Evolutionary conservation across 30 jellyfish, hydroid and myxozoan species (phyloP), one percentile per base, ranked within the genome.

Genomic region (Aurelia aurita): DNA sequence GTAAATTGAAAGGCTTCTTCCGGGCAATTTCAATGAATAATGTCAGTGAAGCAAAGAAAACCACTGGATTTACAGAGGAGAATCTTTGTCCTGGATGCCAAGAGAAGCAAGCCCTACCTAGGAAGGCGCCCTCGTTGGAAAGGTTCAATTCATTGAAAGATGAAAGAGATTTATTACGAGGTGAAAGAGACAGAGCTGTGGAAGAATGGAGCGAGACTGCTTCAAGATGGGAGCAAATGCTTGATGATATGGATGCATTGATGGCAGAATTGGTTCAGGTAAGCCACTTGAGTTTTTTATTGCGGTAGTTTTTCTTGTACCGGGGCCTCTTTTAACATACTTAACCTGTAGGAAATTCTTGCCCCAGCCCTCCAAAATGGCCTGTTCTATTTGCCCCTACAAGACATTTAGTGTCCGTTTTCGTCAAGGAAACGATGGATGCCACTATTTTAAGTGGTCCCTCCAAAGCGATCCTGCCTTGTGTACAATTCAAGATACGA

Each of bases 141-240:
- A 53, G 70, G 29, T 57, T 75, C 28, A 63, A 71, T 39, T 29
- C 77, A 8, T 21, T 78, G 66, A 74, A 57, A n/a, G 87, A 77
- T 28, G 94, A 91, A 26, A 46, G 84, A 45, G 93, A 68, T 46
- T 27, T 59, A 35, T 46, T 85, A 3, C 59, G 58, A 23, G 35
- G 34, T 27, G 98, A 91, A 64, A 67, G 96, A 68, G 96, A 91
- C 72, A 74, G 93, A 19, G 98, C 92, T 9, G 69, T 91, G 53
- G 98, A 91, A 59, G 98, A 91, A 60, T 91, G 98, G 98, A 85
- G 91, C 71, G 83, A 74, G 66, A 82, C 93, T 22, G 86, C 96
- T 35, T 74, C 93, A 43, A 85, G 89, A 65, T 91, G 98, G 90
- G 96, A 91, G 82, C 89, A 77, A 20, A 66, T 91, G 74, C 86